A percentile compares a stretch with the other conserved stretches of the same genome.
These are phyloP conservation scores for Grapholita molesta DNA, from an alignment of 1,140 invertebrate genomes.

Conservation along the genomic window DNA sequence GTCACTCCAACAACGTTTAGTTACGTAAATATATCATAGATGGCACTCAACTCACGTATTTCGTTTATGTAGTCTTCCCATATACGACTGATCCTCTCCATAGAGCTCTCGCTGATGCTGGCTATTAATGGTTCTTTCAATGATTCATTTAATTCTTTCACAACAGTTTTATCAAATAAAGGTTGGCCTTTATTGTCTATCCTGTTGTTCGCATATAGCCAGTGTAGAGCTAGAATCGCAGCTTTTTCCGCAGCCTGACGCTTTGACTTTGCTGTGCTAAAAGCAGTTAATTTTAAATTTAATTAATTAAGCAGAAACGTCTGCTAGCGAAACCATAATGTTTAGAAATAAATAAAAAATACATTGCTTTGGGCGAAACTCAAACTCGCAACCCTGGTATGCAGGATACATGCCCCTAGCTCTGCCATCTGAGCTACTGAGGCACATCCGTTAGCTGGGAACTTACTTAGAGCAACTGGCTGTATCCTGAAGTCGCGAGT, in stretches of 20 bases:
- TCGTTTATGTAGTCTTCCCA: slow-evolving; percentile 57
- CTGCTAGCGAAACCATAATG: too few species aligned
- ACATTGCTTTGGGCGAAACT: too few species aligned
- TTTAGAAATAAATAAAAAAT: too few species aligned
- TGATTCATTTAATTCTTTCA: slow-evolving; percentile 39
- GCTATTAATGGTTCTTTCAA: slow-evolving; percentile 40
- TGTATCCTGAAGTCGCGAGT: too few species aligned
- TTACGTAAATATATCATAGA: neutral
- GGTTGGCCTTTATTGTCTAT: slow-evolving; percentile 55
- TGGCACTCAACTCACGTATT: slow-evolving; percentile 52
- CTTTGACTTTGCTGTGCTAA: slow-evolving; percentile 63
- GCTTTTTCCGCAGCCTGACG: slow-evolving; percentile 60
- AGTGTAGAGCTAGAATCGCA: slow-evolving; percentile 54
- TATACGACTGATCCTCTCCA: slow-evolving; percentile 44
- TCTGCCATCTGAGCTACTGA: too few species aligned
- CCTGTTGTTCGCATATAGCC: slow-evolving; percentile 48
- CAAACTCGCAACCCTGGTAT: too few species aligned
- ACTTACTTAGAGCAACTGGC: too few species aligned
- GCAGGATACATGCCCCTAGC: too few species aligned
- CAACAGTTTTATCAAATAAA: slow-evolving; percentile 46
- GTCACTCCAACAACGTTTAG: neutral
- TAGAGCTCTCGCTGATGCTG: slow-evolving; percentile 45
- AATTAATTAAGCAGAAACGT: too few species aligned
- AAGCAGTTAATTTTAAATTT: too few species aligned
- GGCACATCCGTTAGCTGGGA: too few species aligned